Evolutionary conservation across 2,113 vertebrate genomes (phyloP).

Genomic region (Calidris pugnax): DNA sequence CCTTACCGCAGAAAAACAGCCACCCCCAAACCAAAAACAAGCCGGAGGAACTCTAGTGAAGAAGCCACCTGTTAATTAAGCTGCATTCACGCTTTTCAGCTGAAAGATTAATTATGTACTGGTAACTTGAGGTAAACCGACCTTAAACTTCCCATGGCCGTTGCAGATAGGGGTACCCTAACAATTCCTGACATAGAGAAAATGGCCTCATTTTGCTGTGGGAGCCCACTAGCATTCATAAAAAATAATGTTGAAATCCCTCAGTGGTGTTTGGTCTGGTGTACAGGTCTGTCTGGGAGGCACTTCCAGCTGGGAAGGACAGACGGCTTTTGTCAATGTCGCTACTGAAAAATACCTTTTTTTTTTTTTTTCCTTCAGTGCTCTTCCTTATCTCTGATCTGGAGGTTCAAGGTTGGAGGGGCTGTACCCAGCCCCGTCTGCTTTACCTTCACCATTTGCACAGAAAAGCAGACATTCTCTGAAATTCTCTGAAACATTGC

Average conservation of each 20-base stretch:
- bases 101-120: background rate
- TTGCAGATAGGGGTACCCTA: fast-evolving
- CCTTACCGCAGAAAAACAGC: background rate
- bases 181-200: background rate
- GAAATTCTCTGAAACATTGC: background rate
- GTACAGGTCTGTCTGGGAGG: background rate
- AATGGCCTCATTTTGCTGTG: background rate
- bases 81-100: background rate
- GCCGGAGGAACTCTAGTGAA: no score
- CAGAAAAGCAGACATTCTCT: background rate
- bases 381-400: background rate
- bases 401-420: background rate
- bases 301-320: background rate
- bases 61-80: background rate
- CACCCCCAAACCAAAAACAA: no score
- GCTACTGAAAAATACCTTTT: background rate
- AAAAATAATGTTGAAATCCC: background rate
- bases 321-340: background rate
- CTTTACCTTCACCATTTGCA: background rate
- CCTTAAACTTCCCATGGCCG: background rate
- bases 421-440: background rate
- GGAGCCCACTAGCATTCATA: background rate
- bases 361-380: background rate
- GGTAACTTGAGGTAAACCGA: background rate
- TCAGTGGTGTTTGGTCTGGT: fast-evolving